Conservation (phyloP, 2,113 vertebrate species). For the Oostethus manadensis region DNA sequence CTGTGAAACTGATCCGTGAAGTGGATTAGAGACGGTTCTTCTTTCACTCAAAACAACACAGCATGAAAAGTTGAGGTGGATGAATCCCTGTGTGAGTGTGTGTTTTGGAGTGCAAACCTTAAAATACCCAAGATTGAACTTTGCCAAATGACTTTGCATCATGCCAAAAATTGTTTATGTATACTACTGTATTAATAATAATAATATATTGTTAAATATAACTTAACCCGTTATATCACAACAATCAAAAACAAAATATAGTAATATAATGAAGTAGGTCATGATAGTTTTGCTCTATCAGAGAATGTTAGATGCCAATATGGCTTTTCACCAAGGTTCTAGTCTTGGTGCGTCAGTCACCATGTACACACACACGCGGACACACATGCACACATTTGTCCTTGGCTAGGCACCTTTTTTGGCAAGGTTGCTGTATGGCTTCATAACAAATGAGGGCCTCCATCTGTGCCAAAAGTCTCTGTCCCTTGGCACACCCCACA, state of each 20-base stretch:
- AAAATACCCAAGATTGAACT: conserved; percentile 10
- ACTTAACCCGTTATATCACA: neutral
- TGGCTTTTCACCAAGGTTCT: conserved; percentile 51
- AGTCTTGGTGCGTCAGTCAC: conserved; percentile 41
- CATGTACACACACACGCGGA: conserved; percentile 7
- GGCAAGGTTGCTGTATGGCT: conserved; percentile 62
- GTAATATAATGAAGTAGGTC: neutral
- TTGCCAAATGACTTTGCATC: conserved; percentile 8
- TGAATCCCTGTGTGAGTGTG: conserved; percentile 37
- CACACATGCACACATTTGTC: conserved; percentile 48
- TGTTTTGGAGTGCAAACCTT: conserved; percentile 25
- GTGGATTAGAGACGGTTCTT: conserved; percentile 73
- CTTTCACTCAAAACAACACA: conserved; percentile 73
- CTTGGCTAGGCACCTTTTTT: conserved; percentile 72
- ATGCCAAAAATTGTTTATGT: too few species aligned
- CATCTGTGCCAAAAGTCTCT: conserved; percentile 60
- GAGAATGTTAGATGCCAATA: conserved; percentile 53
- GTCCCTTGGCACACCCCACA: conserved; percentile 64
- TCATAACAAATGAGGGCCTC: conserved; percentile 69
- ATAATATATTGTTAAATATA: neutral
- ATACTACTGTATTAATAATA: too few species aligned
- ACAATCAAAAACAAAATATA: neutral
- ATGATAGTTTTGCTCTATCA: conserved; percentile 16
- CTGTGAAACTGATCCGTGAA: conserved; percentile 73
- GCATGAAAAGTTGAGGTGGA: conserved; percentile 57